Evolutionary conservation across 2,797 vertebrate genomes (phyloP).

Genomic region (Falco biarmicus): DNA sequence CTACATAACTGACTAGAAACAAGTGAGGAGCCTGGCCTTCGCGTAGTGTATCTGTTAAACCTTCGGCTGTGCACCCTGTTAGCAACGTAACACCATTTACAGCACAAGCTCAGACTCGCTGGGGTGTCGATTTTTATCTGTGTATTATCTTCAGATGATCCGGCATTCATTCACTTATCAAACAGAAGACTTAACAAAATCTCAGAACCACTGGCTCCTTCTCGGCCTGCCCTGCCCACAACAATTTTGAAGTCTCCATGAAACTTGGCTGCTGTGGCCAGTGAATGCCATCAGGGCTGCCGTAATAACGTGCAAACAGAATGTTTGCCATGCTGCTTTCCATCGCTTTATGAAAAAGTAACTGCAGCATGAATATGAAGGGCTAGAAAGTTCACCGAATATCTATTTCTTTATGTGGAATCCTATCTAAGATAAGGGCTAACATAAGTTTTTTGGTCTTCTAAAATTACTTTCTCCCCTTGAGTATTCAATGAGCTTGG

Average conservation of each 20-base stretch:
- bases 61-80: not conserved
- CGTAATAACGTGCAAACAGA: not conserved
- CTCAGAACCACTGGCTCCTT: not conserved
- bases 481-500: not conserved
- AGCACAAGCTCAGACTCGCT: not conserved
- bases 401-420: not conserved
- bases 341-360: not conserved
- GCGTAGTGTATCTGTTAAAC: not conserved
- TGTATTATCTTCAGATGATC: not conserved
- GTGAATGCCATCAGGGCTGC: not conserved
- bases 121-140: not conserved
- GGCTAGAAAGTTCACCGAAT: not conserved
- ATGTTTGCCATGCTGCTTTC: not conserved
- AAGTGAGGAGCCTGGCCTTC: not conserved
- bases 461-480: not conserved
- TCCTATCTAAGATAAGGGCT: not conserved
- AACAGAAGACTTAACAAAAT: not conserved
- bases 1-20: not conserved
- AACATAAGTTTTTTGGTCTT: not conserved
- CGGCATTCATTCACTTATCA: not conserved
- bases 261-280: not conserved
- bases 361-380: not conserved
- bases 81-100: not conserved
- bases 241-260: not conserved
- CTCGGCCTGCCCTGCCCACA: not conserved